Percentiles rank a stretch among this genome's conserved stretches.
phyloP scores from a whole-genome alignment of 2,797 vertebrate genomes.

The Agapornis canus region DNA sequence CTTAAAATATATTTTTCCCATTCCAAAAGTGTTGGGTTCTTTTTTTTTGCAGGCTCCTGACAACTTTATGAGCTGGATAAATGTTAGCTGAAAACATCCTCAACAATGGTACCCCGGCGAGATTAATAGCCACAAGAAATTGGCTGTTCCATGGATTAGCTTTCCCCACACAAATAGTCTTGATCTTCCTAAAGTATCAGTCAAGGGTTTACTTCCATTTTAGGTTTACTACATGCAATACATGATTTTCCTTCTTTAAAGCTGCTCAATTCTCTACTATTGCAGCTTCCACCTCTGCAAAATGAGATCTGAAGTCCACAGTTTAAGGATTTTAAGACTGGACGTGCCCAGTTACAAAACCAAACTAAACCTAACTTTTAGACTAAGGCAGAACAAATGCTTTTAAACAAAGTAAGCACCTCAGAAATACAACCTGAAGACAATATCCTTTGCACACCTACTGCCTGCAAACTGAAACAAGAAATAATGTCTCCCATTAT shows the following conservation, averaged over 20 bases:
- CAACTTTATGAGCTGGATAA: background rate
- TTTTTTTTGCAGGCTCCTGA: background rate
- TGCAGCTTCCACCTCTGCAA: background rate
- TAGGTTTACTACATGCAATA: background rate
- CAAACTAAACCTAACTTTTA: background rate
- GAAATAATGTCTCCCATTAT: background rate
- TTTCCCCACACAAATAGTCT: background rate
- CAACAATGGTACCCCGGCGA: background rate
- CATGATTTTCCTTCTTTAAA: background rate
- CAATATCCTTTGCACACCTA: background rate
- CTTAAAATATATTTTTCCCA: background rate
- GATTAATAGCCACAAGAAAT: background rate
- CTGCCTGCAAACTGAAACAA: background rate
- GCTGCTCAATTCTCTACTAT: background rate
- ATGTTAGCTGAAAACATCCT: background rate
- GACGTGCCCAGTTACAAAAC: background rate
- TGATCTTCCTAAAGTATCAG: background rate
- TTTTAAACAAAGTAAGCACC: background rate
- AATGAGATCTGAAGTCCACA: background rate
- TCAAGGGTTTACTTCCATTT: background rate
- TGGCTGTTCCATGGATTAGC: background rate
- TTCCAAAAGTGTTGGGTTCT: background rate
- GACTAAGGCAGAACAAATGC: background rate
- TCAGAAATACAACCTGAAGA: background rate
- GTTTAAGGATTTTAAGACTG: background rate